Conservation (phyloP, 2,113 vertebrate species). For the Microtus oregoni region DNA sequence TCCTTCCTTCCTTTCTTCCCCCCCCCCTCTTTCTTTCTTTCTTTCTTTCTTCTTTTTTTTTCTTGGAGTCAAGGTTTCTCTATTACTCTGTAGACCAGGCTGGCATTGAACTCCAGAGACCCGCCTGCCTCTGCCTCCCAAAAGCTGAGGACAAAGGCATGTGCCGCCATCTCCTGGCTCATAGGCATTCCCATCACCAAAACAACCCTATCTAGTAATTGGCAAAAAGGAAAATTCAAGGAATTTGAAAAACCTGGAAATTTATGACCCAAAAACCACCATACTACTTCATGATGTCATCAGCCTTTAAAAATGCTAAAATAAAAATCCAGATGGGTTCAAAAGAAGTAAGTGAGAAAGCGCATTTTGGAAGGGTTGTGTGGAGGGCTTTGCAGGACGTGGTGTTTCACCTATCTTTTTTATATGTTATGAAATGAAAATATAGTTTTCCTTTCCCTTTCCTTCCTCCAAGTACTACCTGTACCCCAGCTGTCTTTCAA, state of each 20-base stretch:
- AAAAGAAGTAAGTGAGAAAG: constrained; percentile 18
- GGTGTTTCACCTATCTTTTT: background rate
- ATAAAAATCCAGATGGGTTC: background rate
- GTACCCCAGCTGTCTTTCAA: background rate
- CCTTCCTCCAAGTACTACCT: background rate
- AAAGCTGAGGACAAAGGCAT: background rate
- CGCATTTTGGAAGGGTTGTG: background rate
- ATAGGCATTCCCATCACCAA: background rate
- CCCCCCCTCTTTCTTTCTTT: too few relatives aligned
- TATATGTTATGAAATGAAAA: background rate
- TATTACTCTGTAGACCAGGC: background rate
- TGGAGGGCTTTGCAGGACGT: background rate
- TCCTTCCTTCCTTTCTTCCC: background rate
- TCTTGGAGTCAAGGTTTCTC: background rate
- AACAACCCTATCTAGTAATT: background rate
- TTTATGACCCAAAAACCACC: constrained; percentile 18
- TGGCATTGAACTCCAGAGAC: background rate
- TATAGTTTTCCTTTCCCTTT: background rate
- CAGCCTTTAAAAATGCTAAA: constrained; percentile 21
- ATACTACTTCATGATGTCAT: background rate
- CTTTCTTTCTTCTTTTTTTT: background rate
- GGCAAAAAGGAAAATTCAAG: constrained; percentile 12
- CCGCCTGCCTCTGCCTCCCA: background rate
- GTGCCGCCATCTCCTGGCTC: background rate
- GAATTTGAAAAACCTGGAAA: constrained; percentile 23